These are phyloP conservation scores for Cecropterus lyciades DNA, from an alignment of 1,140 invertebrate genomes.

Conservation along the genomic window DNA sequence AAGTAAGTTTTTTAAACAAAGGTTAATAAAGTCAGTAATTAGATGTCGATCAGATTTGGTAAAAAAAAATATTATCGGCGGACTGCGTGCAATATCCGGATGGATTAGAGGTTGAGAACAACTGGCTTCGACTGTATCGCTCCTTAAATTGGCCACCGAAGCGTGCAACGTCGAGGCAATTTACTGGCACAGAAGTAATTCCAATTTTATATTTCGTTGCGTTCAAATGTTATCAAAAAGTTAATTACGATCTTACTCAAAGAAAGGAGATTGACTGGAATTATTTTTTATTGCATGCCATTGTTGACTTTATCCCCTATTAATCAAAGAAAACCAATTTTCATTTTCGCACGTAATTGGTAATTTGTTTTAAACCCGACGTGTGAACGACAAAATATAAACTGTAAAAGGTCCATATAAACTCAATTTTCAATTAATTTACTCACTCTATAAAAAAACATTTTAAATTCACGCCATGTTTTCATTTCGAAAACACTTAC, in stretches of 20 bases:
- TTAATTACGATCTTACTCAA: conserved; percentile 22
- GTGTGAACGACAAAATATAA: background rate
- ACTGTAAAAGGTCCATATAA: background rate
- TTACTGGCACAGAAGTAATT: conserved; percentile 35
- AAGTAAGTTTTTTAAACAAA: no score
- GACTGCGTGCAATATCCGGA: background rate
- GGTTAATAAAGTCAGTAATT: background rate
- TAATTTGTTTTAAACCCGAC: background rate
- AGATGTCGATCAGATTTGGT: background rate
- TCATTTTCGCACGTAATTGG: background rate
- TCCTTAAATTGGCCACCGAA: conserved; percentile 7
- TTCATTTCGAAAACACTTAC: background rate
- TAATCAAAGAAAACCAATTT: background rate
- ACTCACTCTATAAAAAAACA: background rate
- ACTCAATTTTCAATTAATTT: background rate
- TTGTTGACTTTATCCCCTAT: background rate
- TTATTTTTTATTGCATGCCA: conserved; percentile 8
- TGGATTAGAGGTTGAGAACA: conserved; percentile 3
- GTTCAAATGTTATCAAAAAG: conserved; percentile 30
- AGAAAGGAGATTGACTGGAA: background rate
- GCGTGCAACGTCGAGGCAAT: conserved; percentile 13
- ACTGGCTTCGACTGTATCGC: conserved; percentile 15
- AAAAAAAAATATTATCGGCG: background rate
- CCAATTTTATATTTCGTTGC: conserved; percentile 35
- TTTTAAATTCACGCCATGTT: background rate